phyloP scores from a whole-genome alignment of 1,140 invertebrate genomes.

The Aphaenogaster rudis region DNA sequence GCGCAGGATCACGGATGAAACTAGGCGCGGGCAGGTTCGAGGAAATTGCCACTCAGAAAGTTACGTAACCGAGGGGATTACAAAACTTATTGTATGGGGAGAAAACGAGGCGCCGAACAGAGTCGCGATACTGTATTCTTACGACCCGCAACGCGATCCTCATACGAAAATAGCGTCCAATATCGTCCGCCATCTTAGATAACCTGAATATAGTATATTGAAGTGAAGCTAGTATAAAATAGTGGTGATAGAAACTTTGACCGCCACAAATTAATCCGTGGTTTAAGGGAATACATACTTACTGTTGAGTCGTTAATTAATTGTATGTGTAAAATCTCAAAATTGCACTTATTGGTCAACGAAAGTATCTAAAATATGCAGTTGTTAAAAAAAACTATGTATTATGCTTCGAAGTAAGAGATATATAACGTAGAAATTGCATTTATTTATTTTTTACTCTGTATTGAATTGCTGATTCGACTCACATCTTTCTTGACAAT shows the following conservation, averaged over 20 bases:
- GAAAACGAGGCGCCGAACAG: constrained; percentile 67
- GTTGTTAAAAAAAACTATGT: no score
- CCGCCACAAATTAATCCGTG: background rate
- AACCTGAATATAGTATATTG: background rate
- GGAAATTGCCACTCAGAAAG: constrained; percentile 73
- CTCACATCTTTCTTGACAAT: no score
- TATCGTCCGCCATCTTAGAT: constrained; percentile 21
- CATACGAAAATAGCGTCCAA: constrained; percentile 47
- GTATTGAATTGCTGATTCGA: no score
- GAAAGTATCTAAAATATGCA: no score
- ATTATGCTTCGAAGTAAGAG: no score
- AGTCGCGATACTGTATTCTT: constrained; percentile 61
- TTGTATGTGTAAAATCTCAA: no score
- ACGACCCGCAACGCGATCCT: constrained; percentile 40
- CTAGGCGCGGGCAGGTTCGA: constrained; percentile 38
- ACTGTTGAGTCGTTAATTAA: no score
- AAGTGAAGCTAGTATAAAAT: background rate
- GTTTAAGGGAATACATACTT: no score
- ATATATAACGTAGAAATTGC: no score
- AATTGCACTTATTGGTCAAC: no score
- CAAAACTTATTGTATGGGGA: constrained; percentile 70
- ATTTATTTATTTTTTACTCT: no score
- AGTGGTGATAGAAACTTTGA: background rate
- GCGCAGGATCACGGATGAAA: constrained; percentile 24
- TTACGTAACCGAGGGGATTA: constrained; percentile 73